These are phyloP conservation scores for Neoscelio sp. DNA, from an alignment of 2,888 invertebrate genomes.

Conservation along the genomic window DNA sequence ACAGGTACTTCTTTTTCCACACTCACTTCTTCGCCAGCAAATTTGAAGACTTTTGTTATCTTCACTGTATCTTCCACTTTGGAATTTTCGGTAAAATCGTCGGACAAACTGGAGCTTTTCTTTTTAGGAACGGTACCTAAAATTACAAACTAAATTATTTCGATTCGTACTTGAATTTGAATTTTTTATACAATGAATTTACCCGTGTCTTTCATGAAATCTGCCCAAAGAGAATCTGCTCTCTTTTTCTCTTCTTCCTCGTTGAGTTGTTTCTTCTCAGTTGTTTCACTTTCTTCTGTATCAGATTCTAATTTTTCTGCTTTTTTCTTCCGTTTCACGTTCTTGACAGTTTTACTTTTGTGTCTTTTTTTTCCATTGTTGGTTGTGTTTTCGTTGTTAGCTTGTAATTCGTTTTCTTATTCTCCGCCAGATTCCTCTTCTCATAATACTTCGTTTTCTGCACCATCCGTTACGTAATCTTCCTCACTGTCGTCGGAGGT, in stretches of 20 bases:
- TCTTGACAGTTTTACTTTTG: conserved; percentile 73
- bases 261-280: conserved; percentile 77
- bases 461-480: conserved; percentile 89
- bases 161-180: background rate
- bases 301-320: conserved; percentile 68
- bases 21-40: conserved; percentile 93
- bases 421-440: conserved; percentile 88
- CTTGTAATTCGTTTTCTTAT: conserved; percentile 86
- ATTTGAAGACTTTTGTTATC: conserved; percentile 90
- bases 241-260: conserved; percentile 88
- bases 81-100: conserved; percentile 46
- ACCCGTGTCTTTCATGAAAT: conserved; percentile 89
- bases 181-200: background rate
- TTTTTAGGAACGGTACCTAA: conserved; percentile 59
- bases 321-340: conserved; percentile 68
- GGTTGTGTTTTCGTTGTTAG: conserved; percentile 81
- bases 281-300: conserved; percentile 75
- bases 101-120: conserved; percentile 68
- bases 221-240: conserved; percentile 92
- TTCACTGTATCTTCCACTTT: conserved; percentile 84
- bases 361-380: conserved; percentile 58
- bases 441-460: conserved; percentile 85
- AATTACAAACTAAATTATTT: conserved; percentile 18
- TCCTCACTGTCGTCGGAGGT: conserved; percentile 91
- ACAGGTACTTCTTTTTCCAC: conserved; percentile 86